These are phyloP conservation scores for Oikopleura dioica DNA, from an alignment of 23 tunicate genomes.

Conservation along the genomic window DNA sequence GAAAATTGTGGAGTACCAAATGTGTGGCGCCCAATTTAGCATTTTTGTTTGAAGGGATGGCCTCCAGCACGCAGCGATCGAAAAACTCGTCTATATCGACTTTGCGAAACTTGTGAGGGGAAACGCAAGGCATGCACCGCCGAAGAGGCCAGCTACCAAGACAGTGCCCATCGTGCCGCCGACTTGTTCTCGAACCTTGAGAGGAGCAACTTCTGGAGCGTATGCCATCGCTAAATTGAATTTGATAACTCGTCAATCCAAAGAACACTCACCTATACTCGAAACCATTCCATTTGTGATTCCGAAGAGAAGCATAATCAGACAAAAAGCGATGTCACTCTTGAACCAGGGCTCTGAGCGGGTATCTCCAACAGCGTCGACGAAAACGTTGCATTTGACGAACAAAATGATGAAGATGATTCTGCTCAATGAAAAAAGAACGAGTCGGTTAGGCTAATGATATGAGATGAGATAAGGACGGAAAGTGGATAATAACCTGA, in stretches of 20 bases:
- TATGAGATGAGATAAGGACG: no score
- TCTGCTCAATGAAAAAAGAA: no score
- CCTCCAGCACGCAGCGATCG: no score
- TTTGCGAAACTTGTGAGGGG: background rate
- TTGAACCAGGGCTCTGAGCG: background rate
- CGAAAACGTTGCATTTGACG: background rate
- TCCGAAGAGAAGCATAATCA: background rate
- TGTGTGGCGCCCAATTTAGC: no score
- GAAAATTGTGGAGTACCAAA: no score
- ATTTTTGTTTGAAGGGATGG: no score
- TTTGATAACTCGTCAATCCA: background rate
- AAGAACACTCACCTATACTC: background rate
- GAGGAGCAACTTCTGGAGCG: background rate
- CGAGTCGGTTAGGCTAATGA: no score
- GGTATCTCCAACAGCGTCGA: no score
- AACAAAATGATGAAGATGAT: background rate
- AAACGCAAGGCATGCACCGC: background rate
- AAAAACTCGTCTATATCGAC: no score
- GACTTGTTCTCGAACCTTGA: background rate
- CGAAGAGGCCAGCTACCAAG: background rate
- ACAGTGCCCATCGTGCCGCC: slow-evolving; percentile 8
- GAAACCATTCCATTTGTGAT: background rate
- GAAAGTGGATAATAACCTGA: no score
- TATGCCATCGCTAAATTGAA: background rate
- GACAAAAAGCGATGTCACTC: background rate